Evolutionary conservation across 1,140 invertebrate species (phyloP).

Genomic region (Apolygus lucorum): DNA sequence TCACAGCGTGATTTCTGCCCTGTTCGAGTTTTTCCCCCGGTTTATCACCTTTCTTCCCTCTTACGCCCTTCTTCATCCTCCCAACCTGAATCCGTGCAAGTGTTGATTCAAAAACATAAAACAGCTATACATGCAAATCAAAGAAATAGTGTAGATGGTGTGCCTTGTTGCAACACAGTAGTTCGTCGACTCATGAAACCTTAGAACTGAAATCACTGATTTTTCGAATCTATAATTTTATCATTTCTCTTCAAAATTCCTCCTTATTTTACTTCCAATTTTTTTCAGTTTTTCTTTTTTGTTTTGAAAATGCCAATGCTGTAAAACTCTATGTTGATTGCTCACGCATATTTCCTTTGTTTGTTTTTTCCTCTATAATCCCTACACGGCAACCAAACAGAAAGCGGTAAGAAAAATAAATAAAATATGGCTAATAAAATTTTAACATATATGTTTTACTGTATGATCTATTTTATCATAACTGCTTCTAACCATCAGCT

Average conservation of each 20-base stretch:
- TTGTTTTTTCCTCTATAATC: constrained; percentile 29
- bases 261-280: background rate
- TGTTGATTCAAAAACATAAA: too few species aligned
- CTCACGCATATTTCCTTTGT: constrained; percentile 20
- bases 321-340: constrained; percentile 15
- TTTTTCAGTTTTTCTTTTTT: background rate
- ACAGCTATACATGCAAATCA: background rate
- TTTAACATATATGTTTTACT: constrained; percentile 25
- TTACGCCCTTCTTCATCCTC: too few species aligned
- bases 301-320: background rate
- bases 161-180: constrained; percentile 12
- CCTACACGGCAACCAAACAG: constrained; percentile 26
- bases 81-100: too few species aligned
- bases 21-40: too few species aligned
- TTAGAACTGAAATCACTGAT: too few species aligned
- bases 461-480: constrained; percentile 9
- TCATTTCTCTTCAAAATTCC: background rate
- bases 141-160: background rate
- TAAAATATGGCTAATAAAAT: constrained; percentile 18
- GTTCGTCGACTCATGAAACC: background rate
- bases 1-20: too few species aligned
- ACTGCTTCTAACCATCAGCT: constrained; percentile 7
- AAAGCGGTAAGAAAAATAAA: constrained; percentile 26
- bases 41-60: too few species aligned
- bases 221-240: background rate